Evolutionary conservation across 2,888 invertebrate genomes (phyloP), one percentile per base, ranked within the genome.

Genomic region (Scotopteryx bipunctaria): DNA sequence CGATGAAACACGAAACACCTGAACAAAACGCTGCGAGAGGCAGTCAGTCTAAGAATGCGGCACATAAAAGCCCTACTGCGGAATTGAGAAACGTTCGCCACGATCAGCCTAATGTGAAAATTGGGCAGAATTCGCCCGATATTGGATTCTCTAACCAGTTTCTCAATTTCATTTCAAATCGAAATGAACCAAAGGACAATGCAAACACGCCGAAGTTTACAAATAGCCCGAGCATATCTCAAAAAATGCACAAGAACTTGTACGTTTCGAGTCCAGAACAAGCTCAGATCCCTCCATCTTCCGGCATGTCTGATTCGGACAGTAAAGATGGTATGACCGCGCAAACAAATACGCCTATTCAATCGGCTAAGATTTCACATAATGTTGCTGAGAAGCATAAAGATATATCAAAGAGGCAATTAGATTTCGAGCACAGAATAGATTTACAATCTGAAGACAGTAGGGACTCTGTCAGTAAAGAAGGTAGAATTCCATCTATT

Each of bases 191-290:
- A 21, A 91, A 91, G 65, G 91, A 91, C 61, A 89, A 90, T 63
- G 91, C 91, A 0, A 91, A 91, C 62, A 91, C 91, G 29, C 90
- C 91, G 54, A 91, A 91, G 66, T 91, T 91, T 67, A 83, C 79
- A 9, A 91, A 86, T 63, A 91, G 91, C 63, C 91, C 89, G 1
- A 91, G 76, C 63, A 91, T 91, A 76, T 88, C 83, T 33, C 91
- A 84, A 64, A 91, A 86, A 69, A 91, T 87, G 88, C 91, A 89
- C 66, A 91, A 89, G 71, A 91, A 90, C 61, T 73, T 91, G 47
- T 91, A 91, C 65, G 91, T 89, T 8, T 88, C 88, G 9, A 91
- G 91, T 69, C 91, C 91, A 15, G 91, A 90, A 63, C 91, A 90
- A 63, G 91, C 85, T 19, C 91, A 91, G 69, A 83, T 91, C 55